Conservation (phyloP, 2,113 vertebrate species). For the Mesocricetus auratus region DNA sequence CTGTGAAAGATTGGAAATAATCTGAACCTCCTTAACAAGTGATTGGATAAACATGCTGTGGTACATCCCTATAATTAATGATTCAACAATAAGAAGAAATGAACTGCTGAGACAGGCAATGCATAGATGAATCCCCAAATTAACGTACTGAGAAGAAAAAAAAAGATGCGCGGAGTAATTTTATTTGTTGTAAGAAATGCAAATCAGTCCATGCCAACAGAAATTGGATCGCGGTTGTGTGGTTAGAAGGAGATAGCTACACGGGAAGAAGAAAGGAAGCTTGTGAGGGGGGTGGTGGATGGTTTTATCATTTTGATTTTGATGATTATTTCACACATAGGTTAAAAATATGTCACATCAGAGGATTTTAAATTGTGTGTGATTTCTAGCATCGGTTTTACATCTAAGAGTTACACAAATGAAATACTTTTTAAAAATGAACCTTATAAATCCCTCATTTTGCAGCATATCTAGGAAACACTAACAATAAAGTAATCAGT, state of each 20-base stretch:
- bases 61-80: not conserved
- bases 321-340: not conserved
- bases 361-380: not conserved
- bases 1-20: conserved; percentile 27
- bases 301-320: conserved; percentile 43
- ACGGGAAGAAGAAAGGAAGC: not conserved
- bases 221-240: not conserved
- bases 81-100: conserved; percentile 24
- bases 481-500: not conserved
- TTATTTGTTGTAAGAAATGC: not conserved
- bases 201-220: not conserved
- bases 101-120: not conserved
- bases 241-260: not conserved
- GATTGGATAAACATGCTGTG: not conserved
- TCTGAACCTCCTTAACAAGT: not conserved
- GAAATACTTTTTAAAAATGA: not conserved
- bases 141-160: conserved; percentile 6
- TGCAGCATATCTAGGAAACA: not conserved
- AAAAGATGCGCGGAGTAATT: not conserved
- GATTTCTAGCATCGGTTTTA: not conserved
- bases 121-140: conserved; percentile 35
- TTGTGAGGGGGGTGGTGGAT: not conserved
- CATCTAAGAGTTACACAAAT: not conserved
- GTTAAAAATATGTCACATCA: conserved; percentile 24
- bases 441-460: conserved; percentile 20